phyloP scores from a whole-genome alignment of 2,113 vertebrate species.

The Semicossyphus pulcher region DNA sequence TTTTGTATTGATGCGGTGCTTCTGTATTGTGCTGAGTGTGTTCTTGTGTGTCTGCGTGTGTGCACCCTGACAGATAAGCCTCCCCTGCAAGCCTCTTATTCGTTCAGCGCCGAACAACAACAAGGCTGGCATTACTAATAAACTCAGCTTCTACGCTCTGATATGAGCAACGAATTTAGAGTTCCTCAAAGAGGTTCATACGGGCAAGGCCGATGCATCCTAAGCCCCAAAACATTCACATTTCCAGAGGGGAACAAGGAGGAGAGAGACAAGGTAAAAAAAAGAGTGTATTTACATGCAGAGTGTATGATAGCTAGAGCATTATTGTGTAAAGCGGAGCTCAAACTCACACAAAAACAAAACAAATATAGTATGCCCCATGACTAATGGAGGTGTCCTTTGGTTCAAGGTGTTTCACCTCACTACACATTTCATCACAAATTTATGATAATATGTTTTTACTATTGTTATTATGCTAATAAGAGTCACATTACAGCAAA shows the following conservation, averaged over 20 bases:
- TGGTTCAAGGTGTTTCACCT: neutral
- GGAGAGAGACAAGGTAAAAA: neutral
- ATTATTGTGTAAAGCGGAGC: slow-evolving; percentile 2
- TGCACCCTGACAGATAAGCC: slow-evolving; percentile 70
- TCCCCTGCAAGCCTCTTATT: slow-evolving; percentile 68
- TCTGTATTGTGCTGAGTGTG: slow-evolving; percentile 7
- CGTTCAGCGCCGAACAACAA: slow-evolving; percentile 60
- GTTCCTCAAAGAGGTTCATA: slow-evolving; percentile 44
- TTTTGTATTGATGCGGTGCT: slow-evolving; percentile 28
- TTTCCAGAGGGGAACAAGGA: slow-evolving; percentile 4
- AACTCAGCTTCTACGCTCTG: slow-evolving; percentile 46
- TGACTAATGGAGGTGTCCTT: neutral
- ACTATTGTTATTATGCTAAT: neutral
- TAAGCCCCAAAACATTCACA: slow-evolving; percentile 29
- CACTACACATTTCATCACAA: neutral
- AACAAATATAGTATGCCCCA: neutral
- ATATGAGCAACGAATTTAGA: slow-evolving; percentile 54
- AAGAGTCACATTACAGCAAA: neutral
- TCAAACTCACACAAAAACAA: neutral
- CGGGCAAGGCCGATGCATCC: neutral
- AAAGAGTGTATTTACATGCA: slow-evolving; percentile 2
- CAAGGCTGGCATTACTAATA: slow-evolving; percentile 75
- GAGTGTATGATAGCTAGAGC: neutral
- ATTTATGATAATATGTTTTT: neutral
- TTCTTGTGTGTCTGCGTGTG: slow-evolving; percentile 10